These are phyloP conservation scores for Coendou prehensilis DNA, from an alignment of 2,797 vertebrate species.

Conservation along the genomic window DNA sequence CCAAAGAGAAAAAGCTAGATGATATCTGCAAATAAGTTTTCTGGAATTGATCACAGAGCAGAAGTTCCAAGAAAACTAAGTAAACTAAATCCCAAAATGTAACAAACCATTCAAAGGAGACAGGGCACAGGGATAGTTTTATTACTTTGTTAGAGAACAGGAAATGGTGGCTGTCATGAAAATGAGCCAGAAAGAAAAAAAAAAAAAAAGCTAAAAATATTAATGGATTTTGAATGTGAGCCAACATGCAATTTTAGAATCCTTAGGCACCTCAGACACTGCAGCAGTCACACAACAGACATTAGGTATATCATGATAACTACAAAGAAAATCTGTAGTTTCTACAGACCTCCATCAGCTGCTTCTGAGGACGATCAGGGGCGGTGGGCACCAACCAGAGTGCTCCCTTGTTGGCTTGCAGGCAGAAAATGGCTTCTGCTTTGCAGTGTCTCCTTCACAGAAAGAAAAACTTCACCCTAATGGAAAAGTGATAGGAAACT, in stretches of 20 bases:
- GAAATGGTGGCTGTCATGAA: neutral
- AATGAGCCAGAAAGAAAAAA: neutral
- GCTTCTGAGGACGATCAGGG: neutral
- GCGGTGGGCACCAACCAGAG: neutral
- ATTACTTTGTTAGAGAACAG: neutral
- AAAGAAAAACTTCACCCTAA: neutral
- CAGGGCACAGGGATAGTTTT: neutral
- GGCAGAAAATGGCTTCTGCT: neutral
- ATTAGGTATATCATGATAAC: neutral
- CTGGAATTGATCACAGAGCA: neutral
- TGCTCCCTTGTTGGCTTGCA: neutral
- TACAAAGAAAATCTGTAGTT: neutral
- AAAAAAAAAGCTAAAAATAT: neutral
- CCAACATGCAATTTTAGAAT: neutral
- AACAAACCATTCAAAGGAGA: neutral
- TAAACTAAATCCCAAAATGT: neutral
- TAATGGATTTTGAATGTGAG: neutral
- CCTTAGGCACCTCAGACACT: too few species aligned
- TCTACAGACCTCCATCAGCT: neutral
- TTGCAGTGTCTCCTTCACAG: neutral
- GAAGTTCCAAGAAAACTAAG: neutral
- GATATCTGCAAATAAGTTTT: neutral
- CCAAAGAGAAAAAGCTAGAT: neutral
- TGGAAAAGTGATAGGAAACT: neutral
- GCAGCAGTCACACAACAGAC: neutral